A percentile compares a stretch with the other conserved stretches of the same genome.
Evolutionary conservation across 2,888 invertebrate genomes (phyloP).

Genomic region (Ectemnius lituratus): DNA sequence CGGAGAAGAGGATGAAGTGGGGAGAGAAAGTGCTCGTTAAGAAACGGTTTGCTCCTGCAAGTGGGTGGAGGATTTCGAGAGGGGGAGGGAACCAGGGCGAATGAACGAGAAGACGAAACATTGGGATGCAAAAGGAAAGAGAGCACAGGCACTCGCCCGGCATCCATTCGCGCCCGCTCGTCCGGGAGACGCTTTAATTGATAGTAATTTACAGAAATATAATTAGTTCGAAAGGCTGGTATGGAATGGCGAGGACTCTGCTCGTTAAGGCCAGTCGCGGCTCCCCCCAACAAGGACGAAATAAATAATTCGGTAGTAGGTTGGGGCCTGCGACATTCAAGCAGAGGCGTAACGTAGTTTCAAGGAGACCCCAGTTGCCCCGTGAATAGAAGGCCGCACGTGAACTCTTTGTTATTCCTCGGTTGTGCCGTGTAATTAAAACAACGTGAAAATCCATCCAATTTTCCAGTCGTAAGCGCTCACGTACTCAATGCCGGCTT

Average conservation of each 20-base stretch:
- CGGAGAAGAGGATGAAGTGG: not conserved
- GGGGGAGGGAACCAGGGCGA: not conserved
- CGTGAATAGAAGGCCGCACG: slow-evolving; percentile 22
- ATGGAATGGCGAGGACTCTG: slow-evolving; percentile 3
- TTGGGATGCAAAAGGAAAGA: not conserved
- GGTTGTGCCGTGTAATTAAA: slow-evolving; percentile 39
- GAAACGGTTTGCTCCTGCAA: slow-evolving; percentile 8
- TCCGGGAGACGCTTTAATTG: slow-evolving; percentile 24
- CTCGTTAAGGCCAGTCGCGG: slow-evolving; percentile 20
- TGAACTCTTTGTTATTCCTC: slow-evolving; percentile 30
- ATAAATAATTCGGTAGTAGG: slow-evolving; percentile 32
- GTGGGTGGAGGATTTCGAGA: not conserved
- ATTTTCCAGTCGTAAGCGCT: not conserved
- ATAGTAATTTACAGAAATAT: slow-evolving; percentile 39
- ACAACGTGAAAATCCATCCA: slow-evolving; percentile 6
- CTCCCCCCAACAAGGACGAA: slow-evolving; percentile 1
- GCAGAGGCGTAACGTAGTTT: slow-evolving; percentile 14
- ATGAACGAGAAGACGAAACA: slow-evolving; percentile 11
- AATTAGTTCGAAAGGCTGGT: slow-evolving; percentile 23
- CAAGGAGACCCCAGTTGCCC: not conserved
- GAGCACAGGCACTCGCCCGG: not conserved
- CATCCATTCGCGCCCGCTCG: slow-evolving; percentile 5
- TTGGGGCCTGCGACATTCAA: not conserved
- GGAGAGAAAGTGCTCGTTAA: slow-evolving; percentile 37
- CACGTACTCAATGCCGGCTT: not conserved